Evolutionary conservation across 2,797 vertebrate genomes (phyloP), one percentile per base, ranked within the genome.

Genomic region (Menidia menidia): DNA sequence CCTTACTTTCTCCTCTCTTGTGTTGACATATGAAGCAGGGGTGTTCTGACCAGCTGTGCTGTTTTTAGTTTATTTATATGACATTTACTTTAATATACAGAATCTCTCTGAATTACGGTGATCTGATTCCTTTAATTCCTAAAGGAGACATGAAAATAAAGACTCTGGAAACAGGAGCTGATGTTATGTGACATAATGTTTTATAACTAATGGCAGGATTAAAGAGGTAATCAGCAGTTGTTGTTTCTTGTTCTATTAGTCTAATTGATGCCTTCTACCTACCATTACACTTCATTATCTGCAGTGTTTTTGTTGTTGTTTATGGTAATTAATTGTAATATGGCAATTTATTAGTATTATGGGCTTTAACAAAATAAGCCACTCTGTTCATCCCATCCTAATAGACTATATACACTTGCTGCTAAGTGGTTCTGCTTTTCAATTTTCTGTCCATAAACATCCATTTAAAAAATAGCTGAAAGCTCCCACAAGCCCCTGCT

Each of bases 261-360:
- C 75, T 87, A 86, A 90, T 81, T 88, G 75, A 86, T 89, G 85
- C 76, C 83, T 88, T 75, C 77, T 83, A 83, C 68, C 86, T 88
- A 80, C 79, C 73, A 86, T 82, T 83, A 56, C 73, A 83, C 81
- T 88, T 88, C 77, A 87, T 92, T 92, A 90, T 85, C 80, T 64
- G 52, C 76, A 56, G 61, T 81, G 74, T 77, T 76, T 80, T 85
- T 88, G 85, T 85, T 90, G 77, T 84, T 88, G 77, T 84, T 83
- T 76, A 75, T 58, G 53, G 65, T 87, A 86, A 90, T 90, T 89
- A 87, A 89, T 89, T 85, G 62, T 83, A 87, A 89, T 90, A 74
- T 72, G 58, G 64, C 77, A 88, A 88, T 90, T 89, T 88, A 83
- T 89, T 85, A 78, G 75, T 77, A 83, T 89, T 92, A 89, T 86